Evolutionary conservation across 2,888 invertebrate species (phyloP), one percentile per base, ranked within the genome.

Genomic region (Aleiodes leptofemur): DNA sequence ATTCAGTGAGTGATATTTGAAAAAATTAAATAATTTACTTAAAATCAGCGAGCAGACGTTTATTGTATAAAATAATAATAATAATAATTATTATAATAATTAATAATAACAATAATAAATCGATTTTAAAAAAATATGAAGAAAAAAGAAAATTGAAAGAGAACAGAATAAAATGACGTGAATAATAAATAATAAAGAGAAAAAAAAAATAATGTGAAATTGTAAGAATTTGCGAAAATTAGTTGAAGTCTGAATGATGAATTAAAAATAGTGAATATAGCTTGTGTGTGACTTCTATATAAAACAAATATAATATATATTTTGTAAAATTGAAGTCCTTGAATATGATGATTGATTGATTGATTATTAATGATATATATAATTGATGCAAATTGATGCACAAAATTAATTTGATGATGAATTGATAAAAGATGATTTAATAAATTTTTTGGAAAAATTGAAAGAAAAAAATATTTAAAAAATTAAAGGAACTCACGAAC

Each of bases 241-340:
- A 43, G 43, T 23, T 34, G 43, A 23, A 34, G 69, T 69, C 31
- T 55, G 55, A 38, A 69, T 53, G 69, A 31, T 50, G 29, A 23
- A 69, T 29, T 43, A 16, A 29, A 56, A 34, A 34, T 11, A 56
- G 23, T 34, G 48, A 69, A 23, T 23, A 34, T 69, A 69, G 14
- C 38, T 43, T 56, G 55, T 23, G 55, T 23, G 55, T 53, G 55
- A 69, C 69, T 53, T 69, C 55, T 5, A 69, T 43, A 68, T 51
- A 53, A 53, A 69, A 23, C 55, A 34, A 69, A 69, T 34, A 55
- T 53, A 55, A 69, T 69, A 69, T 68, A 68, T 69, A 69, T 72
- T 72, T 72, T 72, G 53, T 72, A 72, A 43, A 43, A 72, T 38
- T 64, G 59, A 53, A 72, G 72, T 72, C 72, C 61, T 51, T n/a